Evolutionary conservation across 2,888 invertebrate species (phyloP), one percentile per base, ranked within the genome.

Genomic region (Synergus laeviventris): DNA sequence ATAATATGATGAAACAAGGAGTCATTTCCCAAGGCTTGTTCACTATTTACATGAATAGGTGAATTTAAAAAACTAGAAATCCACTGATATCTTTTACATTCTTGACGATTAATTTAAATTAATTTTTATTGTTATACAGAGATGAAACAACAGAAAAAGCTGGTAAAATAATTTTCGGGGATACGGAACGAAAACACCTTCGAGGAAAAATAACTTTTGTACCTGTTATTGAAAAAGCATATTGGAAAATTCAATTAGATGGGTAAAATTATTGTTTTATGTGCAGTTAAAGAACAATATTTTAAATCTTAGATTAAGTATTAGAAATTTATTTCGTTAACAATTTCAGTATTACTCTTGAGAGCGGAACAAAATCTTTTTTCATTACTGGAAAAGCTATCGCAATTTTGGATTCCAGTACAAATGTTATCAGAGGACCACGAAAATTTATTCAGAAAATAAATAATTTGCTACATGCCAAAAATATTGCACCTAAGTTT

Each of bases 1-100:
- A 94, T 87, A 94, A 93, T 85, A 92, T 95, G 90, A 87, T 94
- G 7, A 87, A 90, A 18, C 94, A 95, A 86, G 87, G 89, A 1
- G 86, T 91, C 39, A 91, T 93, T 62, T 83, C 86, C 38, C 85
- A 92, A 66, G 92, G 93, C 4, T 88, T 95, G 60, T 95, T 95
- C 89, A 94, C 95, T 3, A 93, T 96, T 86, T 95, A 94, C 90
- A 91, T 96, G 80, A 95, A 94, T 90, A 93, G 94, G 94, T 94
- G 89, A 81, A 73, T 45, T 38, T 39, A 45, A 8, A 45, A 66
- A 66, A 42, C 7, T 5, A 21, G 12, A 39, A 5, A n/a, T 42
- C 42, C 14, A n/a, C 8, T 18, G 8, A n/a, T n/a, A 49, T 5
- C 2, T 49, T 49, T 9, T 49, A 8, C n/a, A 21, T 39, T 24